Conservation (phyloP, 2,113 vertebrate species). For the Ochotona curzoniae region DNA sequence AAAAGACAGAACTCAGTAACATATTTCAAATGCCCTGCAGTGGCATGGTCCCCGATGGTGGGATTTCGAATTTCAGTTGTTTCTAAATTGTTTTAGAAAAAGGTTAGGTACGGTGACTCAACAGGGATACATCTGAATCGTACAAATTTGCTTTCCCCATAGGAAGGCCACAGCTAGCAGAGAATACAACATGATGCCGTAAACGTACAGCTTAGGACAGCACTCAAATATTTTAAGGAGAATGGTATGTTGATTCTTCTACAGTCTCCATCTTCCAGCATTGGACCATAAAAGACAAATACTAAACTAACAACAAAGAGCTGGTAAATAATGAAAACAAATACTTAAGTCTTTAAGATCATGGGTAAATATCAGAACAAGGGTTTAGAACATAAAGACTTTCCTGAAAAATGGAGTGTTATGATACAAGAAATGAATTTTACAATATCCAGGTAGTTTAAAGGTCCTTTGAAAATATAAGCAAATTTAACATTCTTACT, state of each 20-base stretch:
- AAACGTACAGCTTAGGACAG: background rate
- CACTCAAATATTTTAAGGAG: background rate
- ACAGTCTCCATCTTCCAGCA: background rate
- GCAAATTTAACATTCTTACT: conserved; percentile 28
- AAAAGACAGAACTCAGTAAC: background rate
- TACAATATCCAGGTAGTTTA: background rate
- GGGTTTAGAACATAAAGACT: background rate
- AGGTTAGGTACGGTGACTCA: accelerated
- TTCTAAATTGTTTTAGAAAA: background rate
- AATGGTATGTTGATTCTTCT: no score
- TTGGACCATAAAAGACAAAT: background rate
- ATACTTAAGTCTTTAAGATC: background rate
- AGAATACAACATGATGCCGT: accelerated
- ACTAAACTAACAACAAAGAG: background rate
- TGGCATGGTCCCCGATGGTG: background rate
- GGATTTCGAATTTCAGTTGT: background rate
- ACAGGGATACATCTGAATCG: background rate
- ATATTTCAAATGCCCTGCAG: background rate
- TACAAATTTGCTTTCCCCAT: background rate
- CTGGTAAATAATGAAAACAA: background rate
- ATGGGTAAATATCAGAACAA: background rate
- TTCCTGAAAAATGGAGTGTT: background rate
- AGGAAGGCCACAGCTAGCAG: background rate
- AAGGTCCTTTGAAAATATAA: background rate
- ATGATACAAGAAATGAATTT: conserved; percentile 45